Base-by-base conservation (phyloP, 1,140 invertebrate genomes). In the Ceratosolen solmsi region DNA sequence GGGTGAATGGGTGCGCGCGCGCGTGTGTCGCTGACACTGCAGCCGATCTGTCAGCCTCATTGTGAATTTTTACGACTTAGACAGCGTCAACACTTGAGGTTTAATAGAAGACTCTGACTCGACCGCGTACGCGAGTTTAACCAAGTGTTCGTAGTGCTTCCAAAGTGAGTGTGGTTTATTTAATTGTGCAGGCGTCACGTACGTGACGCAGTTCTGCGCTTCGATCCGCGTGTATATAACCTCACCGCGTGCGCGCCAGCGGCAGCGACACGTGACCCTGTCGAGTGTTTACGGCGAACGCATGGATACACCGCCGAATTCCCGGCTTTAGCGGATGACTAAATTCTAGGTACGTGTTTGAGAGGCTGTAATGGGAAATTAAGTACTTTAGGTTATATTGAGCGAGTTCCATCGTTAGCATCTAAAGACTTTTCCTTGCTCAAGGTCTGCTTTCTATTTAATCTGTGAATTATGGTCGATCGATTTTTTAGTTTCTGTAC, bases 161-260 rank as follows among this genome's bases (percentile, higher is more conserved):
- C 25, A 36, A 68, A 68, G 63, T 68, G 49, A 54, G 30, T 73
- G 49, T 36, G n/a, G 41, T 33, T 73, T 7, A 11, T 33, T 73
- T 9, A 25, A 25, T 65, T 36, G 63, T 68, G 27, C 33, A 68
- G 17, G 22, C 36, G 17, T 38, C 17, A 22, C 63, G 11, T 33
- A 33, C 38, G 22, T 68, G 63, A 68, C 33, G 63, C 33, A 5
- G 36, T 15, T 2, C 58, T 68, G 46, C 41, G 27, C 27, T 38
- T 27, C 13, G 1, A 46, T 1, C 2, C 15, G 54, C 33, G 54
- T 56, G 73, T 25, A 30, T 46, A 76, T 25, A 22, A 46, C 54
- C 76, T 73, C 46, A 77, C 83, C 81, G 76, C 70, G 83, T 80
- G 76, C 74, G 82, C 65, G 74, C 63, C 70, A 78, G 58, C 73